A percentile compares a stretch with the other conserved stretches of the same genome.
These are phyloP conservation scores for Miniopterus natalensis DNA, from an alignment of 2,113 vertebrate species.

Conservation along the genomic window DNA sequence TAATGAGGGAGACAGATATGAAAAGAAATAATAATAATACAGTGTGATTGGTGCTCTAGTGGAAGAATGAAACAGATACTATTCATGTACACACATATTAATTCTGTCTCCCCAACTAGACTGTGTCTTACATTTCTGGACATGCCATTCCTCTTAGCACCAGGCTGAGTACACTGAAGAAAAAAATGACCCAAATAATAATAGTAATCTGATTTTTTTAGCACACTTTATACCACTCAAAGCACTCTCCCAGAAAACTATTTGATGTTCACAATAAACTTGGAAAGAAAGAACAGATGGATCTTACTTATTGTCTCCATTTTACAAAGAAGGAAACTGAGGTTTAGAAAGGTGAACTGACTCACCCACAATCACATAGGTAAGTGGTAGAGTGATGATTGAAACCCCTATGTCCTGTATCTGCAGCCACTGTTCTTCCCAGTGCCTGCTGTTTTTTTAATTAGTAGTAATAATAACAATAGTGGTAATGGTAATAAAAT, in stretches of 20 bases:
- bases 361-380: background rate
- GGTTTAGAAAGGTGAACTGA: background rate
- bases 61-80: constrained; percentile 1
- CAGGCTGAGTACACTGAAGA: background rate
- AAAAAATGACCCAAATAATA: constrained; percentile 16
- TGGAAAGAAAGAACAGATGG: background rate
- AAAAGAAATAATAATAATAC: background rate
- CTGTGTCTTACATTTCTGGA: constrained; percentile 28
- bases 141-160: background rate
- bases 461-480: constrained; percentile 44
- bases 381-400: background rate
- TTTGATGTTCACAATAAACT: constrained; percentile 22
- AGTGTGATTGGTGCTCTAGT: background rate
- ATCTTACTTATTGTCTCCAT: background rate
- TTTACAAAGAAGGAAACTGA: constrained; percentile 20
- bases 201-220: constrained; percentile 8
- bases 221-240: constrained; percentile 24
- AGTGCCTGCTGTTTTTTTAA: background rate
- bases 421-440: background rate
- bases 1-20: background rate
- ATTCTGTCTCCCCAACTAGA: background rate
- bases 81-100: background rate
- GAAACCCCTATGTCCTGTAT: background rate
- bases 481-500: background rate
- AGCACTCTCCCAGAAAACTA: constrained; percentile 21